Conservation (phyloP, 2,113 vertebrate species). For the Heterotilapia buettikoferi region DNA sequence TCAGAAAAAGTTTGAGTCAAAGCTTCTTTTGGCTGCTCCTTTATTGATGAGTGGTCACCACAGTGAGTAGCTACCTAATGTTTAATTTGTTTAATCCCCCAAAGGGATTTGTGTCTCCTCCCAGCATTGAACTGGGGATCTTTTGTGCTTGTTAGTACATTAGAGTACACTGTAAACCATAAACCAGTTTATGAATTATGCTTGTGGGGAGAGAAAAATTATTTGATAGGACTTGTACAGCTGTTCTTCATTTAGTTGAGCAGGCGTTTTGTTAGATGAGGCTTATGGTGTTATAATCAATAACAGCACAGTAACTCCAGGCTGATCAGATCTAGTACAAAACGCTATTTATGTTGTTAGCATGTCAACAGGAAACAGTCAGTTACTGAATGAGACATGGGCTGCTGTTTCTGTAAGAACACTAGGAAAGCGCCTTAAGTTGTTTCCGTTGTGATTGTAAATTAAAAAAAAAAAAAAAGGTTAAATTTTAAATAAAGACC, state of each 20-base stretch:
- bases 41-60: background rate
- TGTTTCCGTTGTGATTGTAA: background rate
- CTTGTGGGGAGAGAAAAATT: background rate
- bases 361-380: background rate
- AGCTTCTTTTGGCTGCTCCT: background rate
- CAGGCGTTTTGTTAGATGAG: background rate
- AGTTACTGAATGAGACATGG: background rate
- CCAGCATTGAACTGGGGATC: background rate
- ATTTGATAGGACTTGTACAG: background rate
- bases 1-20: background rate
- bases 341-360: background rate
- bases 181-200: background rate
- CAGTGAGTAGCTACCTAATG: background rate
- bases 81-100: background rate
- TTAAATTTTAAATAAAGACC: background rate
- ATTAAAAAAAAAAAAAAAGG: background rate
- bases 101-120: background rate
- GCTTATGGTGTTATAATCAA: background rate
- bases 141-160: background rate
- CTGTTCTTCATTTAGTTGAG: background rate
- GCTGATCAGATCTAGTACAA: background rate
- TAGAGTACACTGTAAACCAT: background rate
- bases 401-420: background rate
- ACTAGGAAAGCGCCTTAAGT: background rate
- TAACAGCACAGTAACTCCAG: background rate